Conservation (phyloP, 2,113 vertebrate species). For the Platysteira castanea region DNA sequence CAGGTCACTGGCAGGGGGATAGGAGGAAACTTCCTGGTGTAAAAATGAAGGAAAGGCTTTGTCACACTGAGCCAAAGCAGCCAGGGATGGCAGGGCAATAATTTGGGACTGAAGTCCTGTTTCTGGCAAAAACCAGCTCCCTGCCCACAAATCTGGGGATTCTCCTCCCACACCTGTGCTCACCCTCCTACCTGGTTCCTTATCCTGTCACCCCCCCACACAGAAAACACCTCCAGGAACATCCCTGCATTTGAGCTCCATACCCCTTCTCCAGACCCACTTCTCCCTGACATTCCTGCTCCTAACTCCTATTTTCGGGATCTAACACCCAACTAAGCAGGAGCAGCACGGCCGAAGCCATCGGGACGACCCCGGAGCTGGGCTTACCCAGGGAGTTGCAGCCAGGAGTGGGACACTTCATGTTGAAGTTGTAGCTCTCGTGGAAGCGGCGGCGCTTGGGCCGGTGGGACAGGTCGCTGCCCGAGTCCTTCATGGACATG, state of each 20-base stretch:
- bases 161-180: not conserved
- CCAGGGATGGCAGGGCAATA: fast-evolving
- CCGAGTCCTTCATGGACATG: slow-evolving; percentile 88
- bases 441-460: slow-evolving; percentile 97
- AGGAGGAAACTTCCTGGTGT: not conserved
- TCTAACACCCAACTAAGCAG: fast-evolving
- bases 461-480: slow-evolving; percentile 93
- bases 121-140: not conserved
- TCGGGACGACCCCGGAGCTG: not conserved
- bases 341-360: not conserved
- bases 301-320: fast-evolving
- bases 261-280: not conserved
- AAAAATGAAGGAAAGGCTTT: not conserved
- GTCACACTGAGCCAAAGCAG: not conserved
- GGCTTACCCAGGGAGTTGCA: slow-evolving; percentile 92
- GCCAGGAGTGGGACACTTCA: slow-evolving; percentile 97
- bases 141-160: not conserved
- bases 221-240: not conserved
- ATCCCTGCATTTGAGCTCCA: fast-evolving
- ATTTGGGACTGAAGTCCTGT: not conserved
- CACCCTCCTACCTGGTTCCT: not conserved
- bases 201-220: not conserved
- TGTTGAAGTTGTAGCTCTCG: slow-evolving; percentile 99
- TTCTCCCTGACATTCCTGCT: not conserved
- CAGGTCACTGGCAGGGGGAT: not conserved